phyloP scores from a whole-genome alignment of 2,113 vertebrate genomes.

The Bagarius yarrelli region DNA sequence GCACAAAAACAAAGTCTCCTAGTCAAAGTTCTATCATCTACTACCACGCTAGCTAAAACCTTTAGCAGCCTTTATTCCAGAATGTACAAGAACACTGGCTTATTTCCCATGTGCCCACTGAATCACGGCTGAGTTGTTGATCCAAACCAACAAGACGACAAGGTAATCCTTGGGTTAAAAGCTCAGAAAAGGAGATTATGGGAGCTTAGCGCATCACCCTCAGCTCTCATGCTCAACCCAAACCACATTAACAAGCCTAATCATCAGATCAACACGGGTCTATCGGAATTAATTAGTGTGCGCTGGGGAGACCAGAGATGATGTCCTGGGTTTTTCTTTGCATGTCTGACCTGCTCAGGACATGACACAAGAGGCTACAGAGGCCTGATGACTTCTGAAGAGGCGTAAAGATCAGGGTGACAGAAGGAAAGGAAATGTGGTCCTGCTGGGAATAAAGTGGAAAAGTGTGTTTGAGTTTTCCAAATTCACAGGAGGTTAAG shows the following conservation, averaged over 20 bases:
- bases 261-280: conserved; percentile 33
- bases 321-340: background rate
- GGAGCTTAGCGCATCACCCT: conserved; percentile 20
- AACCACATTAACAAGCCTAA: conserved; percentile 33
- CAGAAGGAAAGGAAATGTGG: background rate
- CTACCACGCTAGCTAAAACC: too few relatives aligned
- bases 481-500: background rate
- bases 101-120: background rate
- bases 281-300: conserved; percentile 19
- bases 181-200: conserved; percentile 27
- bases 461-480: background rate
- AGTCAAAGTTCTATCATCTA: background rate
- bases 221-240: background rate
- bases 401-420: background rate
- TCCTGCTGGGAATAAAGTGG: background rate
- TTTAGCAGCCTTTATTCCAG: background rate
- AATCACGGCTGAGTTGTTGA: background rate
- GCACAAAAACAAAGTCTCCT: too few relatives aligned
- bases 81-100: background rate
- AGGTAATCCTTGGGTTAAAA: conserved; percentile 4
- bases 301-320: background rate
- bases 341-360: background rate
- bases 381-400: background rate
- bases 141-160: background rate
- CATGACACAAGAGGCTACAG: background rate